These are phyloP conservation scores for Probosciger aterrimus DNA, from an alignment of 2,113 vertebrate species.

Conservation along the genomic window DNA sequence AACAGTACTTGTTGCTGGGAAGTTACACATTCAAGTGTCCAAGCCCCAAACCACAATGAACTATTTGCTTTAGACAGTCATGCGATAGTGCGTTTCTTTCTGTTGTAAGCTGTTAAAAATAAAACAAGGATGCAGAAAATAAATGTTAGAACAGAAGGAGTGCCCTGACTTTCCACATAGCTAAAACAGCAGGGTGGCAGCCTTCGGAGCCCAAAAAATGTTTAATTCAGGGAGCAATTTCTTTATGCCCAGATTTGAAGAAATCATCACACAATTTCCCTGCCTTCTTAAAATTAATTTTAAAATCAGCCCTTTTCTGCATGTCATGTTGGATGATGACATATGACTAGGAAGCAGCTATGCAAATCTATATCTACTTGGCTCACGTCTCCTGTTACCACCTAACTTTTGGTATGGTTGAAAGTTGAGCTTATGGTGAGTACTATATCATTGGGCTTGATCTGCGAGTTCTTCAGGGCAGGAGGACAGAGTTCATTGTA, in stretches of 20 bases:
- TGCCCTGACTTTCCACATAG: neutral
- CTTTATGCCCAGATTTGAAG: neutral
- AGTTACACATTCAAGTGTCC: constrained; percentile 42
- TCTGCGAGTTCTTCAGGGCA: neutral
- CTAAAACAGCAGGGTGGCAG: neutral
- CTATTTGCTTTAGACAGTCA: constrained; percentile 48
- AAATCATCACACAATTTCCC: neutral
- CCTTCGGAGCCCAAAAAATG: neutral
- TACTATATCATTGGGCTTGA: neutral
- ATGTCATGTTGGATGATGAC: neutral
- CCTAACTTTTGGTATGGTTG: neutral
- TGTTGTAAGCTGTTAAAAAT: constrained; percentile 56
- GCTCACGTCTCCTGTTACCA: neutral
- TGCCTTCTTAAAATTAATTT: neutral
- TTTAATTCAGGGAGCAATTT: neutral
- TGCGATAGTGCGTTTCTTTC: constrained; percentile 26
- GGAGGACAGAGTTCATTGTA: neutral
- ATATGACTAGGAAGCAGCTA: neutral
- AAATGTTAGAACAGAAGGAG: constrained; percentile 7
- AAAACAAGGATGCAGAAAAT: constrained; percentile 38
- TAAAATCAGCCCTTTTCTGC: neutral
- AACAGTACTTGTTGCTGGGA: constrained; percentile 41
- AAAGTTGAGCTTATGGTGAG: neutral
- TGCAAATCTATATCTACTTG: neutral
- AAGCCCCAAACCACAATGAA: constrained; percentile 57